Evolutionary conservation across 2,888 invertebrate genomes (phyloP).

Genomic region (Platycnemis pennipes): DNA sequence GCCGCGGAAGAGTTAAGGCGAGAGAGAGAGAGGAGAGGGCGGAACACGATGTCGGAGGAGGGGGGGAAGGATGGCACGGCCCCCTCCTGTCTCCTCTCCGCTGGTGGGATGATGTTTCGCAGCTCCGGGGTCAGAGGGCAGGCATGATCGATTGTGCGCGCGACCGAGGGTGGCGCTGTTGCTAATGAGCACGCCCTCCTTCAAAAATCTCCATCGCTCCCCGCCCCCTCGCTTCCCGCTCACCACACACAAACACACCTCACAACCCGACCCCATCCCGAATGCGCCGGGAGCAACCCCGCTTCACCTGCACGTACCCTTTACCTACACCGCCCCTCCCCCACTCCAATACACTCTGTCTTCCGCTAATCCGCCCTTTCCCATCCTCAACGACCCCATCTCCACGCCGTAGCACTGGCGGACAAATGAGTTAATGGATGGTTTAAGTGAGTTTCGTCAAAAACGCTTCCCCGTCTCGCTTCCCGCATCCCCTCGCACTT

Average conservation of each 20-base stretch:
- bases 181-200: neutral
- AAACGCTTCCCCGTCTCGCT: neutral
- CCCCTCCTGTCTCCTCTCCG: slow-evolving; percentile 75
- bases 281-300: neutral
- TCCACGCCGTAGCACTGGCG: neutral
- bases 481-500: neutral
- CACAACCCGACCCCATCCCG: too few species aligned
- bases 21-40: neutral
- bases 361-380: slow-evolving; percentile 6
- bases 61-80: slow-evolving; percentile 73
- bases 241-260: neutral
- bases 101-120: slow-evolving; percentile 70
- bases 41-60: neutral
- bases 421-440: slow-evolving; percentile 43
- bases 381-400: slow-evolving; percentile 14
- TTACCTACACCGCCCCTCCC: neutral
- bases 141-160: slow-evolving; percentile 30
- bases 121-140: slow-evolving; percentile 68
- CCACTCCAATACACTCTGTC: neutral
- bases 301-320: neutral
- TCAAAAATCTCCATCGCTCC: neutral
- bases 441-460: slow-evolving; percentile 49
- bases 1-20: neutral
- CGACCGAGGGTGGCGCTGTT: slow-evolving; percentile 22
- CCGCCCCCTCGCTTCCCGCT: neutral